phyloP scores from a whole-genome alignment of 2,113 vertebrate genomes.

The Chascanopsetta lugubris region DNA sequence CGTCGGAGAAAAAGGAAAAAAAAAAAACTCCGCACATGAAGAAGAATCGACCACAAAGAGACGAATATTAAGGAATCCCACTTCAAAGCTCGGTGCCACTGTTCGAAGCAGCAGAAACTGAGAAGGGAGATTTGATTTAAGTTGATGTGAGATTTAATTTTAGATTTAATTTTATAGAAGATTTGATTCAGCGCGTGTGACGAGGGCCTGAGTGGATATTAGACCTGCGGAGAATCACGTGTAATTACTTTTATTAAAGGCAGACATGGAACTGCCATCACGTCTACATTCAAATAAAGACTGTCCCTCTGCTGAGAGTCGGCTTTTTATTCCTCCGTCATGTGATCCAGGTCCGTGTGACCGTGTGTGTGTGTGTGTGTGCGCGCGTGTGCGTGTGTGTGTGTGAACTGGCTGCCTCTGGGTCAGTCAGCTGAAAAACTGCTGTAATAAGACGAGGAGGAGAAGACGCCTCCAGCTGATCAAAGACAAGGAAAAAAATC shows the following conservation, averaged over 20 bases:
- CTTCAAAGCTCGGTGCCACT: not conserved
- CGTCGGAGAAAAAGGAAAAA: no score
- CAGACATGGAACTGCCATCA: constrained; percentile 20
- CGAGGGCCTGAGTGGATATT: constrained; percentile 25
- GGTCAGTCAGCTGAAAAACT: constrained; percentile 1
- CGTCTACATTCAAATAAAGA: not conserved
- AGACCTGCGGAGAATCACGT: constrained; percentile 32
- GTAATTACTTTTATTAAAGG: constrained; percentile 41
- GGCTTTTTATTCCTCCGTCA: not conserved
- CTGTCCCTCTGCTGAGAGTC: not conserved
- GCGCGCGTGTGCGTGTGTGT: no score
- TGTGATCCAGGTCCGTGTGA: not conserved
- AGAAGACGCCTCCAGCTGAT: not conserved
- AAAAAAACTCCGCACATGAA: no score
- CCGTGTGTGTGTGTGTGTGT: no score
- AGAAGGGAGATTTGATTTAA: constrained; percentile 15
- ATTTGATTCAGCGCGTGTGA: constrained; percentile 36
- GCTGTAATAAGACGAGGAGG: not conserved
- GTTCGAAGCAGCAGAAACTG: not conserved
- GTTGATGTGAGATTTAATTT: constrained; percentile 47
- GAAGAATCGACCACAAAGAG: no score
- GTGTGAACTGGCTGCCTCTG: not conserved
- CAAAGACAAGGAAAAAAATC: not conserved
- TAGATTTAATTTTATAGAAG: constrained; percentile 30
- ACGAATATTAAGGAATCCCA: not conserved